phyloP scores from a whole-genome alignment of 2,888 invertebrate species.

The Punctoribates punctum region DNA sequence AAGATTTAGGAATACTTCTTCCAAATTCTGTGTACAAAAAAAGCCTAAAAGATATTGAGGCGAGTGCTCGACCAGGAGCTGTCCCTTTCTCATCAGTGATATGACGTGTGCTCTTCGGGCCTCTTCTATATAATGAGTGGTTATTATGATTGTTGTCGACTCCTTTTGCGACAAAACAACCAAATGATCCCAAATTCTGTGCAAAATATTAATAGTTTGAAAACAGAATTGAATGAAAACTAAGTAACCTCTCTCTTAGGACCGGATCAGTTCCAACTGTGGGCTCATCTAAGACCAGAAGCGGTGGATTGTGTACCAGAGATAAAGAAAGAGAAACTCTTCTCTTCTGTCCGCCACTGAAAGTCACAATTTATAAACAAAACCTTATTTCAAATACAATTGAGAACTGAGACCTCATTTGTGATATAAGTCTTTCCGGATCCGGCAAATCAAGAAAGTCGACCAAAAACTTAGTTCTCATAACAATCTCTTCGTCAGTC shows the following conservation, averaged over 20 bases:
- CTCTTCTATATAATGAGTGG: conserved; percentile 28
- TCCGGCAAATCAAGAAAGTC: conserved; percentile 54
- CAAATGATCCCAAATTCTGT: conserved; percentile 29
- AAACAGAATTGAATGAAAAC: background rate
- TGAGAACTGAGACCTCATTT: conserved; percentile 49
- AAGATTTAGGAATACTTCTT: background rate
- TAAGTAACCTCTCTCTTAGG: background rate
- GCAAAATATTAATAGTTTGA: background rate
- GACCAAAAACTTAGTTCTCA: conserved; percentile 52
- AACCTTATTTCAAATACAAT: background rate
- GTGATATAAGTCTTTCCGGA: conserved; percentile 50
- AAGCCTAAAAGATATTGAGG: background rate
- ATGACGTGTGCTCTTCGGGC: conserved; percentile 13
- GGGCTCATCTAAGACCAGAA: conserved; percentile 21
- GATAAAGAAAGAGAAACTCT: background rate
- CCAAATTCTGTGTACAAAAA: background rate
- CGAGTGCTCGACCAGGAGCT: background rate
- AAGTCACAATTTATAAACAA: background rate
- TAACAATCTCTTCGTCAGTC: conserved; percentile 40
- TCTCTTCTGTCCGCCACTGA: conserved; percentile 1
- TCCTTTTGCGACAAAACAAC: background rate
- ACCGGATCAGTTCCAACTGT: conserved; percentile 9
- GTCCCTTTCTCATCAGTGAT: background rate
- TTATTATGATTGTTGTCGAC: conserved; percentile 4
- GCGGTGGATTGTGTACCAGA: conserved; percentile 11